Base-by-base conservation (phyloP, 2,888 invertebrate species). In the Griposia aprilina region DNA sequence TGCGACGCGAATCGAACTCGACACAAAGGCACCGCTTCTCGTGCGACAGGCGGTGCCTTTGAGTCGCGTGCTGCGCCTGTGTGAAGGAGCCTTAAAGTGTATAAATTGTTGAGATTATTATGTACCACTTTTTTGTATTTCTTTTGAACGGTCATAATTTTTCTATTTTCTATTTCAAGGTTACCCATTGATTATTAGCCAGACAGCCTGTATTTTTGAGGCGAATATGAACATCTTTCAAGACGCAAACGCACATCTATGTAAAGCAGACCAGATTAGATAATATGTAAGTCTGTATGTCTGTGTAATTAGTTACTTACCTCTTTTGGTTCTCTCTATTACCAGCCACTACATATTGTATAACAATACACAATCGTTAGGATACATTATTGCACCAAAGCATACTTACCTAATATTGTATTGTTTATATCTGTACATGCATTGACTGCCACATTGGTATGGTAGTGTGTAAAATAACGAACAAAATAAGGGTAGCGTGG, bases 401-500 rank as follows among this genome's bases (percentile, higher is more conserved):
- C 15, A n/a, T 65, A 41, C 8, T 13, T 17, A 20, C 23, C 8
- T 68, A 20, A 26, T 67, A 66, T 26, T 48, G 48, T 48, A n/a
- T 10, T 48, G 30, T 74, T 74, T 59, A 10, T 20, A 30, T 48
- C 11, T 74, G 74, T 45, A 30, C 45, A 45, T 57, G n/a, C 45
- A 20, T 30, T n/a, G 8, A 36, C 8, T n/a, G 36, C 20, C 20
- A n/a, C 5, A 8, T 15, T 36, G 13, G n/a, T 30, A 1, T 13
- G 20, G n/a, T 41, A 8, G n/a, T 0, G 10, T 20, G n/a, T n/a
- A 26, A 59, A 59, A 7, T 26, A 55, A 55, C 10, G 23, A 55
- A 10, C 23, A 55, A 55, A 23, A 11, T n/a, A 55, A 11, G 10
- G 10, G 55, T 55, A 23, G 55, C 4, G 23, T 20, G 52, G 8